phyloP scores from a whole-genome alignment of 2,888 invertebrate genomes.

The Oeneis ivallda region DNA sequence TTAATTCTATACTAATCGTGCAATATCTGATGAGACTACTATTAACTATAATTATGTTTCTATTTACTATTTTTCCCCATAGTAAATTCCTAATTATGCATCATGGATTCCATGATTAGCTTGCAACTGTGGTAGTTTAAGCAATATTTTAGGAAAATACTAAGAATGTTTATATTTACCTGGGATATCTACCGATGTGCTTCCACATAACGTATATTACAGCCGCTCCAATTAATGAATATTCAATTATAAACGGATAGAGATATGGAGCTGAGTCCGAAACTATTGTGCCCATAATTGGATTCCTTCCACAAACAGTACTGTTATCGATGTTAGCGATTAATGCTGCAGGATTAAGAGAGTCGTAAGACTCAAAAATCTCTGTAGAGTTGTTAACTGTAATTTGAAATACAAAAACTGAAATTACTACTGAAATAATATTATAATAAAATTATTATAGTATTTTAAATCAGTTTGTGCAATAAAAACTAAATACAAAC shows the following conservation, averaged over 20 bases:
- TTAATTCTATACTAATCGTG: constrained; percentile 38
- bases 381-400: constrained; percentile 70
- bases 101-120: background rate
- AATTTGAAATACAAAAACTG: constrained; percentile 44
- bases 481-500: constrained; percentile 35
- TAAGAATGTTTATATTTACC: constrained; percentile 69
- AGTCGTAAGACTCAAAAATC: constrained; percentile 82
- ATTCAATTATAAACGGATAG: constrained; percentile 97
- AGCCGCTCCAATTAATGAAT: constrained; percentile 96
- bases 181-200: constrained; percentile 94
- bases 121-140: background rate
- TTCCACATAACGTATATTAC: constrained; percentile 99
- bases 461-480: constrained; percentile 20
- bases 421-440: constrained; percentile 11
- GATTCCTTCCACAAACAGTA: constrained; percentile 88
- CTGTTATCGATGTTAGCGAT: constrained; percentile 81
- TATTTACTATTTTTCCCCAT: background rate
- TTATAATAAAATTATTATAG: background rate
- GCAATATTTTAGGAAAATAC: constrained; percentile 2
- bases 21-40: constrained; percentile 30
- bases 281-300: constrained; percentile 96
- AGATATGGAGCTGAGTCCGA: constrained; percentile 96
- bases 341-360: constrained; percentile 81
- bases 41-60: background rate
- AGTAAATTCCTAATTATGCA: background rate